These are phyloP conservation scores for Macrochelys suwanniensis DNA, from an alignment of 2,797 vertebrate species.

Conservation along the genomic window DNA sequence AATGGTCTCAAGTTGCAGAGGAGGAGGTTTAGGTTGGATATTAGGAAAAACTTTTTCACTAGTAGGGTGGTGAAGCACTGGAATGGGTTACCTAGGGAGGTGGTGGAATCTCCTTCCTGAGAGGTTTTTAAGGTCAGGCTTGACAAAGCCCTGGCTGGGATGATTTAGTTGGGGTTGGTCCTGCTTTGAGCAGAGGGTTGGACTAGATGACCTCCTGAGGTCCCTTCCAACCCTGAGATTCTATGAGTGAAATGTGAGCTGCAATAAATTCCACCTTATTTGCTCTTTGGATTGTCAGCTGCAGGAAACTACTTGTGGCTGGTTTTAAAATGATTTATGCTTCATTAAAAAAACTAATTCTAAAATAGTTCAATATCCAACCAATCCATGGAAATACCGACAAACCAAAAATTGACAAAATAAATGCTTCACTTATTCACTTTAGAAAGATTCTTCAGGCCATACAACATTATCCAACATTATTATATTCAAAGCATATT, in stretches of 20 bases:
- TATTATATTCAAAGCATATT: not conserved
- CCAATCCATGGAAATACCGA: not conserved
- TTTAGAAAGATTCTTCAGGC: not conserved
- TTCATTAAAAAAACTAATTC: not conserved
- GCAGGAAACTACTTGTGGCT: not conserved
- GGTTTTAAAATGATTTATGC: not conserved
- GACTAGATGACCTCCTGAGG: too few species aligned
- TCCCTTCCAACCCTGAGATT: too few species aligned
- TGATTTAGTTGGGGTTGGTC: too few species aligned
- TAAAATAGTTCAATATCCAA: not conserved
- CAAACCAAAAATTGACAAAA: not conserved
- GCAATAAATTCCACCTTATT: not conserved
- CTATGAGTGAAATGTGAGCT: fast-evolving
- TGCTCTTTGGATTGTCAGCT: not conserved
- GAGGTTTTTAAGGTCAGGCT: too few species aligned
- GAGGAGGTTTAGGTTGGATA: too few species aligned
- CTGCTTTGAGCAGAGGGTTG: too few species aligned
- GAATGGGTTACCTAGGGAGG: too few species aligned
- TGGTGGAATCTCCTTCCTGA: too few species aligned
- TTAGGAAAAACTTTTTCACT: too few species aligned
- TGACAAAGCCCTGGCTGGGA: too few species aligned
- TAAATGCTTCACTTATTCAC: not conserved
- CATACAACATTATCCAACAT: not conserved
- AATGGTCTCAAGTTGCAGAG: too few species aligned
- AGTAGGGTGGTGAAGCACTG: too few species aligned